Base-by-base conservation (phyloP, 2,113 vertebrate species). In the Pseudopodoces humilis region DNA sequence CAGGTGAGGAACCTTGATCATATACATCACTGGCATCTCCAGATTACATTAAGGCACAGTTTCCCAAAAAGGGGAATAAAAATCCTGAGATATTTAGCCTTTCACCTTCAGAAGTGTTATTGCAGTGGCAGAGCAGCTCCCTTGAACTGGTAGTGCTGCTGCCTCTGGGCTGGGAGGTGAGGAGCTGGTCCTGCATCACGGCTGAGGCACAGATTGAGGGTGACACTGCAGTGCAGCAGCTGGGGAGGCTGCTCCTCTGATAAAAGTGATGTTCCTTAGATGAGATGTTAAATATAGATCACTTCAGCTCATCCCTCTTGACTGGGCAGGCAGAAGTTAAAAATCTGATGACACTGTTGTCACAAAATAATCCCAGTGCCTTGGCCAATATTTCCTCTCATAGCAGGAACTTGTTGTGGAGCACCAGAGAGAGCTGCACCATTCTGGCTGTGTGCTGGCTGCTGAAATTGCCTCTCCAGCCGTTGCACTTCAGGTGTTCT, bases 21-120 rank as follows among this genome's bases (percentile, higher is more conserved):
- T 3, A 11, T 5, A 2, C 13, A 37, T 53, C 10, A 13, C 30
- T 41, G n/a, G 35, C 3, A 50, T 68, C 35, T 87, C 46, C 21
- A 33, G 35, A 19, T 64, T 31, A 39, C 31, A 30, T 28, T 68
- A 72, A 58, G 9, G 33, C 22, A 33, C 5, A 14, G 5, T 52
- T 77, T 86, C 8, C 10, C 2, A 14, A 68, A 70, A 75, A 10
- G 4, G 21, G 46, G 1, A 0, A 0, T 3, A 5, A 9, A 24
- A 17, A 21, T 46, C 30, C n/a, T 23, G 59, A 67, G 37, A n/a
- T 39, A 62, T 63, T 69, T 71, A 68, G 7, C 19, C 41, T 47
- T 69, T 88, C 31, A 11, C 43, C 30, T 56, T 68, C 46, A 27
- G 50, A n/a, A 53, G 15, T 31, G 21, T 64, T 31, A 75, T 30